Base-by-base conservation (phyloP, 2,113 vertebrate genomes). In the Chrysochloris asiatica region DNA sequence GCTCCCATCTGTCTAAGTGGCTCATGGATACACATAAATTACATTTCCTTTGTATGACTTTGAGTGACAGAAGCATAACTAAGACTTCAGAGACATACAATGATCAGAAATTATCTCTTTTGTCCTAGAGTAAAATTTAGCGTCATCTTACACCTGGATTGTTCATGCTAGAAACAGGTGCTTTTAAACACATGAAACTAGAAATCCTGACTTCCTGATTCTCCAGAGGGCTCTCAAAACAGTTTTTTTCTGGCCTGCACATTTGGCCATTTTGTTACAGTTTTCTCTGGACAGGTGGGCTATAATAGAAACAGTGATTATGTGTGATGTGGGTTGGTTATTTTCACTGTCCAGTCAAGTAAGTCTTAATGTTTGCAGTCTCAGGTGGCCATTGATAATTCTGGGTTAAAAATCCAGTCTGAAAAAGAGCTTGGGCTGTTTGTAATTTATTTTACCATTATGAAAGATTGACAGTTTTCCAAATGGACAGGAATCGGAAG, bases 1-100 rank as follows among this genome's bases (percentile, higher is more conserved):
- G 98, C 93, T 90, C 96, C 98, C 98, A 98, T 98, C 98, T 98
- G 98, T 93, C 95, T 97, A 87, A 90, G 95, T 88, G 95, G 96
- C 33, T 59, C 96, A 96, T 63, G 86, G 93, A 96, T 97, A 97
- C 94, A 90, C 95, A 97, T 97, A 97, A 97, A 98, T 98, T 97
- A 95, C 92, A 97, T 97, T 98, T 97, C 90, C 97, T 98, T 97
- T 97, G 96, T 98, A 94, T 95, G 97, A 97, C 93, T 97, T 97
- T 98, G 98, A 98, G 96, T 97, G 98, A 97, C 97, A 98, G 97
- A 96, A 96, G 73, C 91, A 96, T 96, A 97, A 97, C 95, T 86
- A 96, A 97, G 93, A 94, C 95, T 97, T 97, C 95, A 87, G 73
- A 96, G 90, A 52, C 67, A 81, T 0, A 47, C 87, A 95, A 96